Conservation (phyloP, 2,888 invertebrate genomes). For the Eustalomyia histrio region DNA sequence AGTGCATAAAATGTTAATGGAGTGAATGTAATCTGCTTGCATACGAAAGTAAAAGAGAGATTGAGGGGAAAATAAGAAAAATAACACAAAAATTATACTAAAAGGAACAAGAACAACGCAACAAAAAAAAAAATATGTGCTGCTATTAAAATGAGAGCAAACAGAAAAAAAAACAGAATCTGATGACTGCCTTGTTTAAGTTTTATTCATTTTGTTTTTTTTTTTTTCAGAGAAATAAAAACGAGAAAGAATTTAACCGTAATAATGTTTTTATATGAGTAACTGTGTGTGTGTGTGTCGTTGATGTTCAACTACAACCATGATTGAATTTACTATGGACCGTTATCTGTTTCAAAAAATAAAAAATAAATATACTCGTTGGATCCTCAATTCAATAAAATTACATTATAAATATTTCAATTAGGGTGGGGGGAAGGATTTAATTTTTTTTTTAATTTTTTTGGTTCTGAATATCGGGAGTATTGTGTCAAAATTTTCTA, state of each 20-base stretch:
- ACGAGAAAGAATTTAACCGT: conserved; percentile 14
- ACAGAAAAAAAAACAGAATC: conserved; percentile 43
- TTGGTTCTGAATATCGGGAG: too few species aligned
- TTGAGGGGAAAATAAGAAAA: conserved; percentile 31
- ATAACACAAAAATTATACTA: conserved; percentile 28
- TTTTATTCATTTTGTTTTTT: neutral
- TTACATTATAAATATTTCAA: too few species aligned
- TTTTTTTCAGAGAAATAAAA: conserved; percentile 5
- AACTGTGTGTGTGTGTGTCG: neutral
- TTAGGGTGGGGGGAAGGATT: too few species aligned
- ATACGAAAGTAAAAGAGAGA: conserved; percentile 71
- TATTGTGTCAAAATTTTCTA: too few species aligned
- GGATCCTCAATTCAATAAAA: too few species aligned
- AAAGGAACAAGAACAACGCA: conserved; percentile 35
- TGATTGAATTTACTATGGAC: too few species aligned
- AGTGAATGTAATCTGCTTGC: conserved; percentile 75
- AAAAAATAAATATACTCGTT: too few species aligned
- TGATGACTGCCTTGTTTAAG: conserved; percentile 37
- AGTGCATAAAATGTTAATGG: conserved; percentile 78
- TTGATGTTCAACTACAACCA: too few species aligned
- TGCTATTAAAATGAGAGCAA: conserved; percentile 35
- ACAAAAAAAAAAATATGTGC: conserved; percentile 40
- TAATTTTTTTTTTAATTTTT: too few species aligned
- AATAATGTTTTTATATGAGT: conserved; percentile 14
- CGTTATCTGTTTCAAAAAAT: too few species aligned